These are phyloP conservation scores for Antheraea pernyi DNA, from an alignment of 1,140 invertebrate species.

Conservation along the genomic window DNA sequence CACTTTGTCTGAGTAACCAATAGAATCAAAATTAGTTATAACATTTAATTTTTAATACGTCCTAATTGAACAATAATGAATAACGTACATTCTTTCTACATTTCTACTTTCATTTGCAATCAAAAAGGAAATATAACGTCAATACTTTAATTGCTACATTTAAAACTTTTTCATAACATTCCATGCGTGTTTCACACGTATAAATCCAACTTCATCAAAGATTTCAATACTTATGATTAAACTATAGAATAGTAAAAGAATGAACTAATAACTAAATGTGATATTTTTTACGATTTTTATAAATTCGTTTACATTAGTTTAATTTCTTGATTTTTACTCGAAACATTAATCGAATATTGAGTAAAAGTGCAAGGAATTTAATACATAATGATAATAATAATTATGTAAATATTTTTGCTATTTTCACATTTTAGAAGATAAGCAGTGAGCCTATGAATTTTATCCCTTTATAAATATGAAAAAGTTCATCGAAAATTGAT, in stretches of 20 bases:
- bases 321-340: slow-evolving; percentile 36
- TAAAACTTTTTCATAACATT: too few relatives aligned
- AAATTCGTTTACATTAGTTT: not conserved
- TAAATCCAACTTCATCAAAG: too few relatives aligned
- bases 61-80: too few relatives aligned
- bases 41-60: not conserved
- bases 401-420: not conserved
- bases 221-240: not conserved
- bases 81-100: too few relatives aligned
- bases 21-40: not conserved
- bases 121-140: too few relatives aligned
- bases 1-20: slow-evolving; percentile 25
- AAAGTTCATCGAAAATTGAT: not conserved
- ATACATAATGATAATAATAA: not conserved
- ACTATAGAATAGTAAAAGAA: not conserved
- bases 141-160: too few relatives aligned
- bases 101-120: too few relatives aligned
- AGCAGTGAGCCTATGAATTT: not conserved
- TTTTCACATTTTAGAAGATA: not conserved
- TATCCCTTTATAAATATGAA: not conserved
- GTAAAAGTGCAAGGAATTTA: slow-evolving; percentile 29
- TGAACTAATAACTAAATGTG: slow-evolving; percentile 20
- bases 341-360: slow-evolving; percentile 18
- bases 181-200: too few relatives aligned
- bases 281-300: slow-evolving; percentile 19